phyloP scores from a whole-genome alignment of 37 sponge, comb jelly and placozoan species.

The Oopsacas minuta region DNA sequence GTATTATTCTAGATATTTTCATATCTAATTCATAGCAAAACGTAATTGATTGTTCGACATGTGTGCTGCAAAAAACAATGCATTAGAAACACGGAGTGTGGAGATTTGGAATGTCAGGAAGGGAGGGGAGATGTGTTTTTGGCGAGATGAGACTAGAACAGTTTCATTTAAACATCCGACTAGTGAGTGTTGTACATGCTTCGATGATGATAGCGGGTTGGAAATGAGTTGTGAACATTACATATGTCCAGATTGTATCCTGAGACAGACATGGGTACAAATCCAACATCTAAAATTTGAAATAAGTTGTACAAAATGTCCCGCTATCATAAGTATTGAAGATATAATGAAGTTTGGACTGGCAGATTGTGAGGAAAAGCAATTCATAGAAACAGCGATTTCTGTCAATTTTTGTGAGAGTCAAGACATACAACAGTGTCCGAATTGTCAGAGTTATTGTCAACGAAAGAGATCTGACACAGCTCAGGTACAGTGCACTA shows the following conservation, averaged over 20 bases:
- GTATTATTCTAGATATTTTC: too few species aligned
- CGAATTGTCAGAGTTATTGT: not conserved
- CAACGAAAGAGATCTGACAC: not conserved
- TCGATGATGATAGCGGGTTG: not conserved
- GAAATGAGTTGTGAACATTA: not conserved
- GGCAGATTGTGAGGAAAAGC: not conserved
- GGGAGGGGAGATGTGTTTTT: not conserved
- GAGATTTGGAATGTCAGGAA: not conserved
- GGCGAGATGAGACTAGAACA: not conserved
- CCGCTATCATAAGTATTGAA: not conserved
- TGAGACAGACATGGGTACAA: not conserved
- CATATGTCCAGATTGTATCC: not conserved
- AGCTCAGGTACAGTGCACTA: not conserved
- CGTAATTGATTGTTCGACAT: too few species aligned
- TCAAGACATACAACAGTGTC: not conserved
- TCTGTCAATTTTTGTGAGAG: not conserved
- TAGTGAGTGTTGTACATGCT: not conserved
- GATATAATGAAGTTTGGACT: not conserved
- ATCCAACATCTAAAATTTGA: not conserved
- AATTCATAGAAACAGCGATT: not conserved
- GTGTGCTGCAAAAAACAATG: not conserved
- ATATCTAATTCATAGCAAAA: too few species aligned
- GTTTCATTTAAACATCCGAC: not conserved
- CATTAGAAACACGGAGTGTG: not conserved
- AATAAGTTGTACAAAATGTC: not conserved